Conservation (phyloP, 2,113 vertebrate genomes). For the Mungos mungo region DNA sequence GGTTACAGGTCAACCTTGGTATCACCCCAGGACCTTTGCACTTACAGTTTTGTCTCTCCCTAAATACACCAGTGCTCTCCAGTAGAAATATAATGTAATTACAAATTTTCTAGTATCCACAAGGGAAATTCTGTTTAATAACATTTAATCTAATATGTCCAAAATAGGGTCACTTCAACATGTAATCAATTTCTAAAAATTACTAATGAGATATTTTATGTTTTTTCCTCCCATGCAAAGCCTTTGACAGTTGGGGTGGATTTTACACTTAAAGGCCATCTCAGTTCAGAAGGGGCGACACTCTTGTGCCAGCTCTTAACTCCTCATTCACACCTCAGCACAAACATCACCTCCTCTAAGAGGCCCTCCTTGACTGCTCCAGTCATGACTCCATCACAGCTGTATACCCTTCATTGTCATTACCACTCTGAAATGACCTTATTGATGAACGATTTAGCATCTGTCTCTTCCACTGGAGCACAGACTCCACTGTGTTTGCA, state of each 20-base stretch:
- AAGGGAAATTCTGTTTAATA: not conserved
- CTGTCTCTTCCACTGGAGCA: not conserved
- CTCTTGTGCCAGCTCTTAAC: not conserved
- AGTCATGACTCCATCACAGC: rapidly evolving
- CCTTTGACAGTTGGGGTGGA: not conserved
- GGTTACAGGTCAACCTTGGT: not conserved
- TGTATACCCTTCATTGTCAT: not conserved
- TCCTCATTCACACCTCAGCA: not conserved
- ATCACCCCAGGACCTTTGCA: not conserved
- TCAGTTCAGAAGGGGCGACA: not conserved
- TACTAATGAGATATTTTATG: not conserved
- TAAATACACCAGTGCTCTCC: not conserved
- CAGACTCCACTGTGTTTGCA: not conserved
- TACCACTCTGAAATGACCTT: not conserved
- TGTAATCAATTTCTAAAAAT: not conserved
- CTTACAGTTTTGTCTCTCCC: not conserved
- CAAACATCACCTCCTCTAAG: not conserved
- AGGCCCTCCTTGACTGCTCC: not conserved
- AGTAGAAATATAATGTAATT: not conserved
- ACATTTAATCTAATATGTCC: not conserved
- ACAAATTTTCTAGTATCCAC: not conserved
- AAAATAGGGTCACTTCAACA: not conserved
- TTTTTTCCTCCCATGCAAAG: too few species aligned
- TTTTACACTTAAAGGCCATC: not conserved
- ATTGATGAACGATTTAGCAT: not conserved